Evolutionary conservation across 2,888 invertebrate species (phyloP).

Genomic region (Zeuzera pyrina): DNA sequence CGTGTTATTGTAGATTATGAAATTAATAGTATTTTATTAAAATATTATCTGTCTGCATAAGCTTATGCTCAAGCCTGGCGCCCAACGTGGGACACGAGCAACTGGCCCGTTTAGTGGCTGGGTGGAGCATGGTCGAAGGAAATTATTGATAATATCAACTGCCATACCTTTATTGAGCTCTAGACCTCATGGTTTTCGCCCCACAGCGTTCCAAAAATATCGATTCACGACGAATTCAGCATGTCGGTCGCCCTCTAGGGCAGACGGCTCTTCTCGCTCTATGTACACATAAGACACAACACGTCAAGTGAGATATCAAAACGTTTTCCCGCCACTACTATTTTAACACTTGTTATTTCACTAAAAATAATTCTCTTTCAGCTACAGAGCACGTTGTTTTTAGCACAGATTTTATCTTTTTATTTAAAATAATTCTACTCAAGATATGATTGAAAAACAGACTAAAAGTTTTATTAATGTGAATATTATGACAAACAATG

Average conservation of each 20-base stretch:
- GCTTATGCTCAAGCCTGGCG: conserved; percentile 21
- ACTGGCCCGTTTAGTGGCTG: conserved; percentile 1
- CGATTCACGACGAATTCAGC: conserved; percentile 71
- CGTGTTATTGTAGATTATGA: not conserved
- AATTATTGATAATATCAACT: conserved; percentile 36
- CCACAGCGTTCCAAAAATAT: conserved; percentile 68
- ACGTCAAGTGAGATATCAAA: conserved; percentile 70
- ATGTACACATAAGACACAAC: conserved; percentile 69
- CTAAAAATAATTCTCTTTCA: conserved; percentile 17
- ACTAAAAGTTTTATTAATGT: conserved; percentile 56
- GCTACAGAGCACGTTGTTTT: not conserved
- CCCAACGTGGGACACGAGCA: conserved; percentile 33
- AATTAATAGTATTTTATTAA: not conserved
- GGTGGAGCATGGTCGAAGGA: conserved; percentile 1
- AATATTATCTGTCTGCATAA: not conserved
- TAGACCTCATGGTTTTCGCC: conserved; percentile 63
- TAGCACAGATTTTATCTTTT: not conserved
- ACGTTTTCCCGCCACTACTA: conserved; percentile 72
- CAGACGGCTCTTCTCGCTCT: conserved; percentile 66
- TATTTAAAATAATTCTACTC: conserved; percentile 20
- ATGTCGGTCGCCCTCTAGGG: conserved; percentile 70
- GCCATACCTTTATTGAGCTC: conserved; percentile 64
- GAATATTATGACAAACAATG: conserved; percentile 31
- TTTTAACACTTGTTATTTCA: conserved; percentile 47
- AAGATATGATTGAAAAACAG: conserved; percentile 46